phyloP scores from a whole-genome alignment of 2,113 vertebrate genomes.

The Dipodomys spectabilis region DNA sequence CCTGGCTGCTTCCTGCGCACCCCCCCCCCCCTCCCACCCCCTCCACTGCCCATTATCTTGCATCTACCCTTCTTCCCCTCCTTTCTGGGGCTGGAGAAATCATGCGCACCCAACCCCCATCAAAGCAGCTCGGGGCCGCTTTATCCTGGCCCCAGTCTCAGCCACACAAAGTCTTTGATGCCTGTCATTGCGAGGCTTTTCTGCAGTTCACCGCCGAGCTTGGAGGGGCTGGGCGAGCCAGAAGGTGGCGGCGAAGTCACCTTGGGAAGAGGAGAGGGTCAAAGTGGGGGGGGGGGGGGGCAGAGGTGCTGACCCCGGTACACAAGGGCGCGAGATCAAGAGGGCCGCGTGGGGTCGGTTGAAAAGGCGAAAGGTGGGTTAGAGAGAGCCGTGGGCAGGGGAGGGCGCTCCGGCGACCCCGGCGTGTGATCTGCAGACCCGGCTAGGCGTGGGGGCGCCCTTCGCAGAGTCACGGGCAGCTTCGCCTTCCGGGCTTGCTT shows the following conservation, averaged over 20 bases:
- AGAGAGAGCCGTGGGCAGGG: background rate
- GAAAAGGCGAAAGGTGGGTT: background rate
- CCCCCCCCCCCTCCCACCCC: too few relatives aligned
- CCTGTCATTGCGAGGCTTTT: constrained; percentile 41
- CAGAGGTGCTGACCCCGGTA: background rate
- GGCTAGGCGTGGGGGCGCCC: background rate
- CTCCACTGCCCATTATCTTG: background rate
- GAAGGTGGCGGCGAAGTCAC: constrained; percentile 80
- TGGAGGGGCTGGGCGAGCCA: constrained; percentile 29
- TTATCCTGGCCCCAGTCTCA: constrained; percentile 26
- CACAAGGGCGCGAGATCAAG: background rate
- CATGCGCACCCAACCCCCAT: background rate
- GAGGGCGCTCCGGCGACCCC: background rate
- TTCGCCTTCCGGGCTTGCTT: background rate
- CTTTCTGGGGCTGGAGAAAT: background rate
- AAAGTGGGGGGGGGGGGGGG: background rate
- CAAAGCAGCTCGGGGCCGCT: constrained; percentile 42
- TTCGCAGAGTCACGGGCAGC: constrained; percentile 7
- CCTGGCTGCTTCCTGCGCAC: background rate
- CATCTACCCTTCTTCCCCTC: background rate
- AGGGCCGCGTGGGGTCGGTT: background rate
- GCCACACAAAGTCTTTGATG: constrained; percentile 66
- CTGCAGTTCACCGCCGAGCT: background rate
- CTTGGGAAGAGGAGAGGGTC: constrained; percentile 74
- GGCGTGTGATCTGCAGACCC: background rate